Evolutionary conservation across 2,888 invertebrate species (phyloP), one percentile per base, ranked within the genome.

Genomic region (Strigamia transsilvanica): DNA sequence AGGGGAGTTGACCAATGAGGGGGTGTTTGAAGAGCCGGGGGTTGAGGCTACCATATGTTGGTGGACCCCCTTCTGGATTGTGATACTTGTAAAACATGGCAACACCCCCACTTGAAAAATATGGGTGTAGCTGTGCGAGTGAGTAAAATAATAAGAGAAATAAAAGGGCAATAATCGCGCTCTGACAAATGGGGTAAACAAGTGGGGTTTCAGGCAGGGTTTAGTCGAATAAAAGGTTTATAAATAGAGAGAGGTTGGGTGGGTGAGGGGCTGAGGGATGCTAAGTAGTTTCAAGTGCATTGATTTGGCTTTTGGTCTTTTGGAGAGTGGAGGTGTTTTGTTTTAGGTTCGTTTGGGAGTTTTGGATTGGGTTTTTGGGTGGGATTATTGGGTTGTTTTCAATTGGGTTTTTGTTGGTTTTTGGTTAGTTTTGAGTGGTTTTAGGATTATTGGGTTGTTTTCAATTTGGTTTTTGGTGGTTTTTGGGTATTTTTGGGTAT

Each of bases 1-100:
- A 66, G 61, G 61, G 61, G 61, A 66, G 61, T 66, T 66, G 61
- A 66, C 61, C 61, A 66, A 66, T 66, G 61, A 66, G 61, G 61
- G 61, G 61, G 61, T 66, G 61, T 66, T 66, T 66, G 51, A 51
- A 51, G 18, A 51, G 6, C 10, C 15, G 51, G 15, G 51, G 51
- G 51, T 51, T 51, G 61, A 66, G 61, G 61, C 61, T 66, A 66
- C 61, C 61, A 66, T 66, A 66, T 66, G 61, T 66, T 21, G 61
- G 61, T 66, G 61, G 61, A 66, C 61, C 61, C 61, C 61, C 61
- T 23, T 23, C 61, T 21, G 61, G 61, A 66, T 66, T 66, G 61
- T 21, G 61, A 66, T 66, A 66, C 61, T 66, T 66, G 61, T 66
- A 66, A 66, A 66, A 66, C 61, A 66, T 66, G 61, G 61, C 61